Evolutionary conservation across 1,140 invertebrate species (phyloP).

Genomic region (Tetragnatha versicolor): DNA sequence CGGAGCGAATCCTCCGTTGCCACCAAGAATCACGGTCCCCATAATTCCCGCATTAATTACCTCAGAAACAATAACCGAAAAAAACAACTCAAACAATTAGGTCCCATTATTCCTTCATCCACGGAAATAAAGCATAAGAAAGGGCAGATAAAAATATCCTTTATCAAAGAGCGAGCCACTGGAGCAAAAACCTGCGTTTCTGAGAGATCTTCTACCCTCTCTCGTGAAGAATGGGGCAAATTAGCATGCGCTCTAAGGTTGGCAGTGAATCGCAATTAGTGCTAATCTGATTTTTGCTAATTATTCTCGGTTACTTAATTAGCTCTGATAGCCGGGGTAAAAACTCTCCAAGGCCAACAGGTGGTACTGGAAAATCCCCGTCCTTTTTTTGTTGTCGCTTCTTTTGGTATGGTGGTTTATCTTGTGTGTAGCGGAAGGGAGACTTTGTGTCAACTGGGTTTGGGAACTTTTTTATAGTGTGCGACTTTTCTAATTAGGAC

Average conservation of each 20-base stretch:
- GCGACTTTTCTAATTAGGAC: no score
- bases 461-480: background rate
- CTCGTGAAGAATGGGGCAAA: conserved; percentile 45
- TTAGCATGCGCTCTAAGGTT: conserved; percentile 51
- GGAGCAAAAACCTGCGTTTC: background rate
- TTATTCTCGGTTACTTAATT: conserved; percentile 55
- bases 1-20: no score
- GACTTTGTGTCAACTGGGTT: conserved; percentile 25
- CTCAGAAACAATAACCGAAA: conserved; percentile 16
- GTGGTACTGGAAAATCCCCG: conserved; percentile 39
- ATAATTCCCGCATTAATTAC: conserved; percentile 45
- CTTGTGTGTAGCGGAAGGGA: conserved; percentile 3
- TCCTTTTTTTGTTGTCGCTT: no score
- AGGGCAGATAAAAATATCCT: conserved; percentile 47
- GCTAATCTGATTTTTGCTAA: conserved; percentile 56
- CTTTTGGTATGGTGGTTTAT: conserved; percentile 7
- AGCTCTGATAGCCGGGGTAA: conserved; percentile 52
- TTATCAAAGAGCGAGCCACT: conserved; percentile 23
- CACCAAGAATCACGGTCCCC: conserved; percentile 18
- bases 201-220: background rate
- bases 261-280: conserved; percentile 55
- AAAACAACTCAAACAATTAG: conserved; percentile 40
- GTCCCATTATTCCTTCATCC: conserved; percentile 43
- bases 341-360: conserved; percentile 48
- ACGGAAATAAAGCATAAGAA: background rate